These are phyloP conservation scores for Drosophila guanche DNA, from an alignment of 1,140 invertebrate genomes.

Conservation along the genomic window DNA sequence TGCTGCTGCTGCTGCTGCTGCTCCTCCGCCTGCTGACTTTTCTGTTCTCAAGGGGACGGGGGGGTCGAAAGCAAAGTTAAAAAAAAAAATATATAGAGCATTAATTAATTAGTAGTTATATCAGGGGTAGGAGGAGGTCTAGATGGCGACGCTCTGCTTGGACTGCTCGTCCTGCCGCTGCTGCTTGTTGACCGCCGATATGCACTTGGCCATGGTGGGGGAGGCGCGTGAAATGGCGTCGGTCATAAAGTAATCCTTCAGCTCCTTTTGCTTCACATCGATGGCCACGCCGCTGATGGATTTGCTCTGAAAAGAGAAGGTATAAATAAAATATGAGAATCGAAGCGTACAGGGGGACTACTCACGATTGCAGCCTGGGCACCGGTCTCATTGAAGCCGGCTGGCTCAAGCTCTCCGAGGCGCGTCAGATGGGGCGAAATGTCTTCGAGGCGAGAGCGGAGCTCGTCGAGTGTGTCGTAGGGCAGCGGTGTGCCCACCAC, in stretches of 20 bases:
- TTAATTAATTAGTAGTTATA: constrained; percentile 76
- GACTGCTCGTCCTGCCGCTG: constrained; percentile 61
- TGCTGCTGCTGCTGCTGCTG: constrained; percentile 16
- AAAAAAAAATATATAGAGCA: constrained; percentile 59
- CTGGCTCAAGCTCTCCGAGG: constrained; percentile 93
- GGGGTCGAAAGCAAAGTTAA: constrained; percentile 52
- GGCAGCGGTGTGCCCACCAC: constrained; percentile 91
- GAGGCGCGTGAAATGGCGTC: constrained; percentile 98
- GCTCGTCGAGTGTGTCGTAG: constrained; percentile 94
- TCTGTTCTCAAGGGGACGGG: constrained; percentile 11
- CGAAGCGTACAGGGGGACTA: neutral
- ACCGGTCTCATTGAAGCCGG: constrained; percentile 92
- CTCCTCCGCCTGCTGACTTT: constrained; percentile 19
- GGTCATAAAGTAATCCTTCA: constrained; percentile 99
- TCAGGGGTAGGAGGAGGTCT: constrained; percentile 32
- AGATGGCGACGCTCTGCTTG: constrained; percentile 63
- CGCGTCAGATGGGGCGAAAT: constrained; percentile 94
- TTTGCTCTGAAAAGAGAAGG: constrained; percentile 84
- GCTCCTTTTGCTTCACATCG: constrained; percentile 90
- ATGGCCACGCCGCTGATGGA: constrained; percentile 84
- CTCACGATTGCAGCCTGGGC: constrained; percentile 87
- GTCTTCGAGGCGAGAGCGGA: constrained; percentile 92
- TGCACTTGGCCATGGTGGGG: constrained; percentile 99
- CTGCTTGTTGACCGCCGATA: constrained; percentile 92
- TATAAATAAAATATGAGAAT: neutral